phyloP scores from a whole-genome alignment of 1,140 invertebrate species.

The Druon quercuslanigerum region DNA sequence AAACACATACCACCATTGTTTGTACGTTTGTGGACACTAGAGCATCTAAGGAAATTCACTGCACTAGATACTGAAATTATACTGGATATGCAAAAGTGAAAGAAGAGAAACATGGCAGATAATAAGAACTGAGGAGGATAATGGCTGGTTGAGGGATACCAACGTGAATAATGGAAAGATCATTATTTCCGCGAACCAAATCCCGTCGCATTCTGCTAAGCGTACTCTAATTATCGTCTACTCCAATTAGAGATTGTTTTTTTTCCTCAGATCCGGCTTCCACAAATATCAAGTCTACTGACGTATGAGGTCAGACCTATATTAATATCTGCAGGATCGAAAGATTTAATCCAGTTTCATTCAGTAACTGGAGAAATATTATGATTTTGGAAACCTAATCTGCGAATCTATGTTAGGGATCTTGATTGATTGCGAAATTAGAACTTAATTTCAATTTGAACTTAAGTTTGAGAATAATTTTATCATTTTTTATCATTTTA shows the following conservation, averaged over 20 bases:
- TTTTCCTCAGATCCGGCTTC: not conserved
- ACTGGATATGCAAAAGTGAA: conserved; percentile 46
- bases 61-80: conserved; percentile 3
- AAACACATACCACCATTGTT: conserved; percentile 6
- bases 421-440: too few relatives aligned
- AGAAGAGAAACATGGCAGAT: conserved; percentile 67
- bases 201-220: conserved; percentile 63
- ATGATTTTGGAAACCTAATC: too few relatives aligned
- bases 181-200: conserved; percentile 73
- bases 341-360: not conserved
- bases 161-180: conserved; percentile 71
- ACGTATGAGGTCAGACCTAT: not conserved
- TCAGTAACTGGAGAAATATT: not conserved
- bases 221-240: conserved; percentile 69
- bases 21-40: not conserved
- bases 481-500: too few relatives aligned
- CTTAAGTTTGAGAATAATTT: too few relatives aligned
- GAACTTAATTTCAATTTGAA: too few relatives aligned
- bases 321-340: not conserved
- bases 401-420: too few relatives aligned
- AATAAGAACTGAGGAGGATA: conserved; percentile 72
- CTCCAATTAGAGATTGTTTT: conserved; percentile 61
- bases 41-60: conserved; percentile 28
- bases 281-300: not conserved
- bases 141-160: conserved; percentile 65